phyloP scores from a whole-genome alignment of 2,888 invertebrate genomes.

The Eupithecia insigniata region DNA sequence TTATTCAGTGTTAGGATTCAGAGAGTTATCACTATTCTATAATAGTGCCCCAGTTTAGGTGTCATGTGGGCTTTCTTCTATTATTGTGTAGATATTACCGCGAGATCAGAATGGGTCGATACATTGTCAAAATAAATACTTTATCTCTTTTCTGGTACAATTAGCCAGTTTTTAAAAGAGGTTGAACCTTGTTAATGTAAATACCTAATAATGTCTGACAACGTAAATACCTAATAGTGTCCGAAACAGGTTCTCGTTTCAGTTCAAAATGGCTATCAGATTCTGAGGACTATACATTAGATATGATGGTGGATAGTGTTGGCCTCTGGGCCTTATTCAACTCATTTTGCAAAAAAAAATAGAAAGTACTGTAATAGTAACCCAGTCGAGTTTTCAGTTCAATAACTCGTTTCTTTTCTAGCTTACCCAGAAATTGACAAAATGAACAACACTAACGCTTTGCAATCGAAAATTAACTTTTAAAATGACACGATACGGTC shows the following conservation, averaged over 20 bases:
- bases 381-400: not conserved
- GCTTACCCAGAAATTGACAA: not conserved
- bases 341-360: not conserved
- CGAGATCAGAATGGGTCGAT: too few relatives aligned
- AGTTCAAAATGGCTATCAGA: too few relatives aligned
- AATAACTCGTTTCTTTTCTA: not conserved
- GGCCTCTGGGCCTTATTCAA: too few relatives aligned
- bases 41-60: not conserved
- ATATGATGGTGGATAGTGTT: too few relatives aligned
- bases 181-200: too few relatives aligned
- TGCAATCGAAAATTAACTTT: constrained; percentile 26
- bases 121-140: too few relatives aligned
- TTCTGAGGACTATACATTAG: too few relatives aligned
- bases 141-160: too few relatives aligned
- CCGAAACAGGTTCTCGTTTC: too few relatives aligned
- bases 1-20: not conserved
- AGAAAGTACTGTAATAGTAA: not conserved
- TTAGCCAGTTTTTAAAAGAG: too few relatives aligned
- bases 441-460: not conserved
- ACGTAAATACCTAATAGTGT: too few relatives aligned
- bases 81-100: not conserved
- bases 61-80: not conserved
- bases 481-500: constrained; percentile 27
- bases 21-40: not conserved
- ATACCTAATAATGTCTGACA: too few relatives aligned